phyloP scores from a whole-genome alignment of 30 jellyfish, hydroid and myxozoan genomes.

The Phacellophora camtschatica region DNA sequence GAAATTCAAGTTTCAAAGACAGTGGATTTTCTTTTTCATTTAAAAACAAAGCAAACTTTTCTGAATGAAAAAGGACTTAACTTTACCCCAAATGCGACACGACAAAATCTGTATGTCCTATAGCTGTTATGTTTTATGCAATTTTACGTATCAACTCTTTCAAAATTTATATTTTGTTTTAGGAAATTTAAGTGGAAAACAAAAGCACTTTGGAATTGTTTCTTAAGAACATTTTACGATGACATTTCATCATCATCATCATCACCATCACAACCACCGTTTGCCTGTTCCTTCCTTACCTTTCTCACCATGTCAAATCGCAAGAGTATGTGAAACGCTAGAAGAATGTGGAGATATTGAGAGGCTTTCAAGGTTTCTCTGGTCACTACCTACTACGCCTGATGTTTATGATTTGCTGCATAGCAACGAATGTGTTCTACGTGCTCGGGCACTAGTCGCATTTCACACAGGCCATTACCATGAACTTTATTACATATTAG shows the following conservation, averaged over 20 bases:
- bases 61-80: no score
- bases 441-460: constrained; percentile 93
- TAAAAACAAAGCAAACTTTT: no score
- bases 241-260: constrained; percentile 60
- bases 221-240: neutral
- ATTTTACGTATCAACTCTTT: no score
- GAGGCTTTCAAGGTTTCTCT: constrained; percentile 84
- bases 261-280: constrained; percentile 58
- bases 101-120: no score
- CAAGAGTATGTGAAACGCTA: constrained; percentile 91
- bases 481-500: constrained; percentile 85
- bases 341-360: constrained; percentile 97
- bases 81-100: no score
- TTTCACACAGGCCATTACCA: constrained; percentile 87
- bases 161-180: no score
- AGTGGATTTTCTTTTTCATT: no score
- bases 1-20: no score
- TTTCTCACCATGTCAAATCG: constrained; percentile 83
- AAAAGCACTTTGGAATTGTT: no score
- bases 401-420: constrained; percentile 75
- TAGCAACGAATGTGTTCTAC: constrained; percentile 77
- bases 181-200: no score
- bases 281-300: constrained; percentile 77
- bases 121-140: no score
- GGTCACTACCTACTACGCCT: constrained; percentile 89